Evolutionary conservation across 2,797 vertebrate genomes (phyloP), one percentile per base, ranked within the genome.

Genomic region (Gobio occitaniae): DNA sequence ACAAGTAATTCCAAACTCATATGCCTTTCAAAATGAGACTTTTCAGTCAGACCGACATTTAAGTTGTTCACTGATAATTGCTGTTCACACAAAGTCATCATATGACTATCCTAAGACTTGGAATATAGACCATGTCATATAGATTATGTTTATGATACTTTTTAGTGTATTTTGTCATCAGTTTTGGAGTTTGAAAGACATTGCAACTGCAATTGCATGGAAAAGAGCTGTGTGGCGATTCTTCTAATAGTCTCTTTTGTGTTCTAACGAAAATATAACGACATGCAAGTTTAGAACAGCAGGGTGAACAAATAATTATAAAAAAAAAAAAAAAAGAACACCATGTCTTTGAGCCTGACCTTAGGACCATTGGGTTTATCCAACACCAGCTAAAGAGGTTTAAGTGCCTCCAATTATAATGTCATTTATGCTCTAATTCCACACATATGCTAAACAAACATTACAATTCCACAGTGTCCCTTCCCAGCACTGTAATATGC

Each of bases 361-460:
- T 59, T 56, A 59, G 63, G 65, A 29, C n/a, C 21, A 15, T 4
- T 76, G 21, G 11, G 12, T 68, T 32, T 69, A 47, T 69, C 36
- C 7, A 66, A 69, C 48, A 69, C 21, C 16, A n/a, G 48, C 61
- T 50, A 36, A 47, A 44, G 41, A 61, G 84, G 61, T 84, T 54
- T 52, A 81, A 86, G 77, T 84, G 78, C 84, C 79, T 80, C 78
- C n/a, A 3, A 79, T 66, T 87, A 80, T 44, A 71, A 82, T 44
- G 15, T 50, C 0, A 72, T 72, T 80, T 65, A 74, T 29, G 10
- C 41, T 80, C 13, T 16, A 76, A 70, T 86, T 72, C 54, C 86
- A 79, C 75, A 47, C 86, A 52, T 61, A 38, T 52, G 15, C 78
- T 71, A 89, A 82, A 87, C 89, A 84, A 54, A 66, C 84, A 89